Percentiles rank a stretch among this genome's conserved stretches.
Evolutionary conservation across 2,113 vertebrate species (phyloP).

Genomic region (Sapayoa aenigma): DNA sequence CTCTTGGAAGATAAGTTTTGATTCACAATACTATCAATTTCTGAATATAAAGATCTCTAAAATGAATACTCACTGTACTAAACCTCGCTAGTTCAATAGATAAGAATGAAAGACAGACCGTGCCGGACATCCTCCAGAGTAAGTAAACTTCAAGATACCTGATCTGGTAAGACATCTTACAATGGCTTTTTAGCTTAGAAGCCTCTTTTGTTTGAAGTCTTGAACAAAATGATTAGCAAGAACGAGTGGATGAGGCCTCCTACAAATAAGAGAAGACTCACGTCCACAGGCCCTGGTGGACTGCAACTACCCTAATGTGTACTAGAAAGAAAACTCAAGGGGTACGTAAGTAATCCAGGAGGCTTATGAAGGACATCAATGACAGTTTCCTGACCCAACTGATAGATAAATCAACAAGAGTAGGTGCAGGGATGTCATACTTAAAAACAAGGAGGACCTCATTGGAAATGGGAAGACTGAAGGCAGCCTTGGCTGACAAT

Average conservation of each 20-base stretch:
- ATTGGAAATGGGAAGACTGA: not conserved
- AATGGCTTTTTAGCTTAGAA: not conserved
- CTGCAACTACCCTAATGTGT: not conserved
- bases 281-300: not conserved
- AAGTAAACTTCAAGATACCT: not conserved
- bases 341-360: not conserved
- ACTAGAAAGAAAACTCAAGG: not conserved
- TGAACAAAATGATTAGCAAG: not conserved
- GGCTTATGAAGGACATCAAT: not conserved
- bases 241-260: not conserved
- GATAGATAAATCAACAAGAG: not conserved
- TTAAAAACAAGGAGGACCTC: not conserved
- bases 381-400: not conserved
- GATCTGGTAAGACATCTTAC: not conserved
- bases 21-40: not conserved
- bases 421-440: too few species aligned
- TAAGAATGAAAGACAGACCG: not conserved
- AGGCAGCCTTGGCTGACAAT: not conserved
- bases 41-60: not conserved
- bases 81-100: not conserved
- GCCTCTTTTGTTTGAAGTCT: not conserved
- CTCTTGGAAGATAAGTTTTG: not conserved
- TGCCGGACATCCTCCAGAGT: not conserved
- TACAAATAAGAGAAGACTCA: not conserved
- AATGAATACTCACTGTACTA: not conserved